phyloP scores from a whole-genome alignment of 2,113 vertebrate genomes.

The Acanthochromis polyacanthus region DNA sequence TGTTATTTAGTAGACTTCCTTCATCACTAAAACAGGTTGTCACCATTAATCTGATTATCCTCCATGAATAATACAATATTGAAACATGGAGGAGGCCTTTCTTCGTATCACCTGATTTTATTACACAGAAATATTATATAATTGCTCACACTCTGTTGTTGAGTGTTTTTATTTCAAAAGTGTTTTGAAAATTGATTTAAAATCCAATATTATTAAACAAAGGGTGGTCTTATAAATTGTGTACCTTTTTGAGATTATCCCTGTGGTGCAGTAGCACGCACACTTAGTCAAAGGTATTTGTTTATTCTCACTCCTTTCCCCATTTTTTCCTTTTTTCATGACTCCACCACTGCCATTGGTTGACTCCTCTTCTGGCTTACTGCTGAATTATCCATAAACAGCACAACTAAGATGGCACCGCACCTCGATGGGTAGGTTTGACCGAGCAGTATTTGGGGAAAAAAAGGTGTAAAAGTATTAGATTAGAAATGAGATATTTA shows the following conservation, averaged over 20 bases:
- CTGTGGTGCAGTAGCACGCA: constrained; percentile 38
- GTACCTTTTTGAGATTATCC: constrained; percentile 21
- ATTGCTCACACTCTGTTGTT: constrained; percentile 20
- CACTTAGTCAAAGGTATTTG: constrained; percentile 64
- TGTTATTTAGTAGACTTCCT: constrained; percentile 26
- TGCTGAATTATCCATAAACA: constrained; percentile 84
- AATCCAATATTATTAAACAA: constrained; percentile 33
- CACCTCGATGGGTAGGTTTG: constrained; percentile 92
- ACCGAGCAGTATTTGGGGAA: not conserved
- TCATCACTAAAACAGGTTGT: constrained; percentile 17
- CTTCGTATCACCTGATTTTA: constrained; percentile 11
- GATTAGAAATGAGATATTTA: no score
- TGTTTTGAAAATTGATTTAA: constrained; percentile 17
- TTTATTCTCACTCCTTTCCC: constrained; percentile 70
- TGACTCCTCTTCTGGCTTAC: constrained; percentile 38
- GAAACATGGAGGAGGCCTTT: not conserved
- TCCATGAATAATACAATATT: constrained; percentile 13
- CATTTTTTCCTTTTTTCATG: constrained; percentile 58
- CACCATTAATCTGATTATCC: constrained; percentile 13
- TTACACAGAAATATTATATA: not conserved
- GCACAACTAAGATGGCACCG: constrained; percentile 96
- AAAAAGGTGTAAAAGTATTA: no score
- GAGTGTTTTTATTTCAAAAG: constrained; percentile 22
- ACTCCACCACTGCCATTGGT: constrained; percentile 54
- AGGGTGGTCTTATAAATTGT: constrained; percentile 23